A percentile compares a stretch with the other conserved stretches of the same genome.
Evolutionary conservation across 2,888 invertebrate genomes (phyloP).

Genomic region (Orthosia incerta): DNA sequence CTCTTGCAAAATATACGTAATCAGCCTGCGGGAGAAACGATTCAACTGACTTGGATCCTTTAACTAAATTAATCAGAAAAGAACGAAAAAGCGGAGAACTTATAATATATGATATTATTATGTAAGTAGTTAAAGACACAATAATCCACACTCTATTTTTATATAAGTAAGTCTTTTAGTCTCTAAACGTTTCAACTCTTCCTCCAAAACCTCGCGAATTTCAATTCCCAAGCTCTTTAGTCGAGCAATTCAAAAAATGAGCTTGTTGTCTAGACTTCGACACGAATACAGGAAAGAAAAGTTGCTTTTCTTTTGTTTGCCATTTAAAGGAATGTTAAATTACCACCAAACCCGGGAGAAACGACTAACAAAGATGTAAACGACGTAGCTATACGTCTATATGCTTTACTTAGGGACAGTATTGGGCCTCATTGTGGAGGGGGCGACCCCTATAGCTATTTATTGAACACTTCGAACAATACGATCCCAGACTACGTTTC

Average conservation of each 20-base stretch:
- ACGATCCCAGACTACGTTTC: slow-evolving; percentile 33
- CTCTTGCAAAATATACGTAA: too few species aligned
- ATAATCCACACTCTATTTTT: background rate
- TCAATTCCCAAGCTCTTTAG: slow-evolving; percentile 6
- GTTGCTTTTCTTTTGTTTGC: slow-evolving; percentile 39
- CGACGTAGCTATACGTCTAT: slow-evolving; percentile 36
- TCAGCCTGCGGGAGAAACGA: too few species aligned
- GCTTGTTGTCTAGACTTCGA: slow-evolving; percentile 46
- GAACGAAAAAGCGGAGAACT: too few species aligned
- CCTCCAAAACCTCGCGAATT: slow-evolving; percentile 18
- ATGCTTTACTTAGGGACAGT: slow-evolving; percentile 31
- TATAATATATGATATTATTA: too few species aligned
- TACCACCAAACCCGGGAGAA: slow-evolving; percentile 27
- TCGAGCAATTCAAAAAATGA: slow-evolving; percentile 40
- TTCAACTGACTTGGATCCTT: too few species aligned
- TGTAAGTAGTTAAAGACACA: too few species aligned
- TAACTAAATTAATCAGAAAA: too few species aligned
- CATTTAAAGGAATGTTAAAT: slow-evolving; percentile 52
- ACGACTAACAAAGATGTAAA: slow-evolving; percentile 41
- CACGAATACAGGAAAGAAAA: slow-evolving; percentile 29
- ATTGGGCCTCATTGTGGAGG: slow-evolving; percentile 45
- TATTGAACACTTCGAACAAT: slow-evolving; percentile 63
- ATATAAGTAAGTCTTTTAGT: background rate
- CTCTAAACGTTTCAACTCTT: background rate
- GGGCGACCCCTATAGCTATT: slow-evolving; percentile 62